Evolutionary conservation across 2,888 invertebrate genomes (phyloP).

Genomic region (Oscheius sp.): DNA sequence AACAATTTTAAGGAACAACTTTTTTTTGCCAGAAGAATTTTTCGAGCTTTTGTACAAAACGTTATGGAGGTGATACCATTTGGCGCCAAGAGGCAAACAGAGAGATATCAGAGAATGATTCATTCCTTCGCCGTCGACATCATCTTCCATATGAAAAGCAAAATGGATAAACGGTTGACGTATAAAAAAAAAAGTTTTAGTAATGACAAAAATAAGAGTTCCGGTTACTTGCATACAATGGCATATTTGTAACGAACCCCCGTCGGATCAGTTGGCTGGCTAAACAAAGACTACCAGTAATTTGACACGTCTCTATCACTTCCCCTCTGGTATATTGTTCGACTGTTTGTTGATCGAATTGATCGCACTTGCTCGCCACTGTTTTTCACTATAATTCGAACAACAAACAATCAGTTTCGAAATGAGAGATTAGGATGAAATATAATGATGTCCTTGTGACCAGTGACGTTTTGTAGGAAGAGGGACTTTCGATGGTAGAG

Average conservation of each 20-base stretch:
- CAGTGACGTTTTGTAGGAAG: too few relatives aligned
- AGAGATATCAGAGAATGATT: neutral
- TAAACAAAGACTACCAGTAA: slow-evolving; percentile 8
- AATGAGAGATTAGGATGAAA: too few relatives aligned
- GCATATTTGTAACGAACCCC: neutral
- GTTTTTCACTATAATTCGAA: too few relatives aligned
- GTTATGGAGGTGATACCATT: neutral
- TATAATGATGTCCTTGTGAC: too few relatives aligned
- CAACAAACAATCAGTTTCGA: too few relatives aligned
- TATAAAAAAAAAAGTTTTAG: neutral
- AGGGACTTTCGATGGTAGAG: too few relatives aligned
- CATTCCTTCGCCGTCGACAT: too few relatives aligned
- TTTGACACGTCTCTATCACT: slow-evolving; percentile 2
- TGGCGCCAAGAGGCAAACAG: slow-evolving; percentile 12
- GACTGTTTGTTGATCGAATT: too few relatives aligned
- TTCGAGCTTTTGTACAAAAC: neutral
- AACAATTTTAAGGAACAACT: neutral
- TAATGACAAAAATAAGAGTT: neutral
- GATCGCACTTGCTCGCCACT: too few relatives aligned
- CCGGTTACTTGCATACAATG: neutral
- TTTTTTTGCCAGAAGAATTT: neutral
- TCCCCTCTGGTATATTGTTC: too few relatives aligned
- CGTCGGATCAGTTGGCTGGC: neutral
- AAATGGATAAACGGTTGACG: neutral
- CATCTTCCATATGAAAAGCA: too few relatives aligned